These are phyloP conservation scores for Pectinophora gossypiella DNA, from an alignment of 1,140 invertebrate genomes.

Conservation along the genomic window DNA sequence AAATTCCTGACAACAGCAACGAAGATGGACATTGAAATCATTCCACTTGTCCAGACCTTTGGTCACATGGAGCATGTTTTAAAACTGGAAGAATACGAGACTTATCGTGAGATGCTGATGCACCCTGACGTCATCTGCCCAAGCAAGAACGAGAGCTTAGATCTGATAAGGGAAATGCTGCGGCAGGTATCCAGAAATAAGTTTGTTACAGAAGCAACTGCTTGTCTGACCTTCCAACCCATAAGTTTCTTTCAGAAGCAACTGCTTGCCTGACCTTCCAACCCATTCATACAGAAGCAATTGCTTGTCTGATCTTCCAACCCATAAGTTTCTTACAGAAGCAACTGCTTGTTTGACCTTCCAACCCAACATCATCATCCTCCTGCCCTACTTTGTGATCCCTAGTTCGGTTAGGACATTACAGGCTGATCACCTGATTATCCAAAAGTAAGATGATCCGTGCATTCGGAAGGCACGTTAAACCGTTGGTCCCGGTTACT, in stretches of 20 bases:
- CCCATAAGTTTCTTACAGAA: not conserved
- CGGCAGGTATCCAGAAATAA: conserved; percentile 78
- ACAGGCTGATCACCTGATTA: no score
- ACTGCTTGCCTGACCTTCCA: not conserved
- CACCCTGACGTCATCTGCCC: not conserved
- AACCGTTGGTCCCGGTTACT: no score
- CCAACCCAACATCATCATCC: not conserved
- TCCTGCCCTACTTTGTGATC: no score
- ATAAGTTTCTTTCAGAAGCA: not conserved
- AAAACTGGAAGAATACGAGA: conserved; percentile 80
- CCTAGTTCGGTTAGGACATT: no score
- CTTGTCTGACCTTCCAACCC: not conserved
- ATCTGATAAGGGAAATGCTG: conserved; percentile 78
- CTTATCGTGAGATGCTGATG: not conserved
- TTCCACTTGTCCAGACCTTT: conserved; percentile 97
- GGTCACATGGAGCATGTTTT: conserved; percentile 95
- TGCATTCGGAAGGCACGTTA: no score
- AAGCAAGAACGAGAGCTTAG: not conserved
- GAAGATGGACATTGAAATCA: conserved; percentile 81
- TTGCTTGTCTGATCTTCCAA: not conserved
- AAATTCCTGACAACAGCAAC: conserved; percentile 33
- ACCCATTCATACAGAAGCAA: not conserved
- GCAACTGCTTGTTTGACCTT: not conserved
- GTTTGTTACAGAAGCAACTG: not conserved
- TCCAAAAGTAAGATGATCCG: no score